Conservation (phyloP, 2,797 vertebrate genomes). For the Parauchenoglanis ngamensis region DNA sequence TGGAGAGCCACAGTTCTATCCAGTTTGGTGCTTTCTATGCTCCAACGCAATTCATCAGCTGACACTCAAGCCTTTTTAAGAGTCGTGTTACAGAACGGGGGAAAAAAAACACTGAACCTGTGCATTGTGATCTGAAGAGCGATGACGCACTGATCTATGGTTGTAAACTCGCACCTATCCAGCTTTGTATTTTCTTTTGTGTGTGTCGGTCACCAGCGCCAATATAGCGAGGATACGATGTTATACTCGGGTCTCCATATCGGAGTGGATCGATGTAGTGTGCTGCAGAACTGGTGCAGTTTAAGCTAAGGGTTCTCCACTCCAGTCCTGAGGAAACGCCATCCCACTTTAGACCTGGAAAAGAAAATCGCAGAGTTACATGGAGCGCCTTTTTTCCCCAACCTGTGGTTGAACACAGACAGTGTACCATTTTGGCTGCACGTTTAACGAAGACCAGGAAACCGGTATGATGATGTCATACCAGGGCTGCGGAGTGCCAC, state of each 20-base stretch:
- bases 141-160: neutral
- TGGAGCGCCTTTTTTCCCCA: neutral
- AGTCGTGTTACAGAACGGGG: conserved; percentile 39
- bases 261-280: conserved; percentile 69
- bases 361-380: neutral
- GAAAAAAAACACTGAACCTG: neutral
- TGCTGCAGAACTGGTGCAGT: conserved; percentile 58
- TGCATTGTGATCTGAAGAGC: neutral
- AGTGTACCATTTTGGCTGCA: neutral
- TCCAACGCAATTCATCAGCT: neutral
- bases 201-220: conserved; percentile 57
- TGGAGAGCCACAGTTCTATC: conserved; percentile 13
- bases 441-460: neutral
- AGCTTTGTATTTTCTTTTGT: conserved; percentile 45
- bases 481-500: neutral
- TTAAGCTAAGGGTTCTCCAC: neutral
- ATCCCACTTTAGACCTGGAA: neutral
- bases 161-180: conserved; percentile 24
- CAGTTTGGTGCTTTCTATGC: neutral
- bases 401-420: neutral
- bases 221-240: conserved; percentile 62
- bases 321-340: neutral
- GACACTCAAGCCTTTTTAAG: conserved; percentile 16
- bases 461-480: conserved; percentile 3
- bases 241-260: conserved; percentile 77